Percentiles rank a stretch among this genome's conserved stretches.
These are phyloP conservation scores for Drosophila setifemur DNA, from an alignment of 1,140 invertebrate species.

Conservation along the genomic window DNA sequence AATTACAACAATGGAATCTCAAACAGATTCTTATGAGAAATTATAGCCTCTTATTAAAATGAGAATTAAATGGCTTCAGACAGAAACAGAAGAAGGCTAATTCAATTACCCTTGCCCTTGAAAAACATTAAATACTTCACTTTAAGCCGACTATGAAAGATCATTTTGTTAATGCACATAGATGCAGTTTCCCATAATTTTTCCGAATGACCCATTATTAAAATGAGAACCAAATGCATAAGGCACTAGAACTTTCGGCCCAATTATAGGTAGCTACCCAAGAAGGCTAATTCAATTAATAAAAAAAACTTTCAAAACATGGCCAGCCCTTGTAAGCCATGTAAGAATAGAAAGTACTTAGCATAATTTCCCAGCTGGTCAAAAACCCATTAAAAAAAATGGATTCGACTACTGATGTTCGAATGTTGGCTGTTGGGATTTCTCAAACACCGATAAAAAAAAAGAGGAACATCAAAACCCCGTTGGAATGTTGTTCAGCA, in stretches of 20 bases:
- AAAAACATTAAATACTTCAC: too few relatives aligned
- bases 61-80: too few relatives aligned
- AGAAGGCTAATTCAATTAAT: slow-evolving; percentile 65
- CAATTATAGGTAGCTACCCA: neutral
- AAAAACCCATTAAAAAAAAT: slow-evolving; percentile 61
- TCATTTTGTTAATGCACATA: too few relatives aligned
- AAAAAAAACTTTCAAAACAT: slow-evolving; percentile 67
- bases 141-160: too few relatives aligned
- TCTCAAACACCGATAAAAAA: slow-evolving; percentile 45
- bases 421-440: neutral
- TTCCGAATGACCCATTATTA: neutral
- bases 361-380: slow-evolving; percentile 34
- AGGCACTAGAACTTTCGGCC: neutral
- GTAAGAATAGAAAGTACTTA: slow-evolving; percentile 54
- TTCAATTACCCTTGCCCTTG: too few relatives aligned
- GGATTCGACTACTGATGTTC: slow-evolving; percentile 21
- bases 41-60: too few relatives aligned
- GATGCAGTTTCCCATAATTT: neutral
- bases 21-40: too few relatives aligned
- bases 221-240: neutral
- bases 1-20: too few relatives aligned
- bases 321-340: slow-evolving; percentile 37
- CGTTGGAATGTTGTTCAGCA: slow-evolving; percentile 26
- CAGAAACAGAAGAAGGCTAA: too few relatives aligned
- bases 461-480: slow-evolving; percentile 1